Percentiles rank a stretch among this genome's conserved stretches.
phyloP scores from a whole-genome alignment of 2,797 vertebrate genomes.

The Manis crassicaudata region DNA sequence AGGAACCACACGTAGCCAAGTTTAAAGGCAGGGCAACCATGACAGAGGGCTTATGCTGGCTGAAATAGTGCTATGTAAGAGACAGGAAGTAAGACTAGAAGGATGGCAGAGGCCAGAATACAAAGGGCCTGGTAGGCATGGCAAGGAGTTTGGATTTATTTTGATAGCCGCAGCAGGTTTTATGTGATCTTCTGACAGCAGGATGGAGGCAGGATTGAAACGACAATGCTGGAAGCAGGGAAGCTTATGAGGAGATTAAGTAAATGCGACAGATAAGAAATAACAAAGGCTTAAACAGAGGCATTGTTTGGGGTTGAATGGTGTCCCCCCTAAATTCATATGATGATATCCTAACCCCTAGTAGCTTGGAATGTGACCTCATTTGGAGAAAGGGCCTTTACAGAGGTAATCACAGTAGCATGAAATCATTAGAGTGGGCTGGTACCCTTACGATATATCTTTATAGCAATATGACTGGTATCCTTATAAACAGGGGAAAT shows the following conservation, averaged over 20 bases:
- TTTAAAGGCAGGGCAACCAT: neutral
- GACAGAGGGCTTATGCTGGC: neutral
- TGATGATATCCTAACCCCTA: neutral
- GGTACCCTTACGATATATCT: too few relatives aligned
- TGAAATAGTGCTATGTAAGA: neutral
- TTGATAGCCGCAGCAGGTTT: neutral
- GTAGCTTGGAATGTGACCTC: neutral
- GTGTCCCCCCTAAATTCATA: neutral
- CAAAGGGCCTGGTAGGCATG: neutral
- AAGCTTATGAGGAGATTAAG: neutral
- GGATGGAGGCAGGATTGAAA: neutral
- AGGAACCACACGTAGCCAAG: neutral
- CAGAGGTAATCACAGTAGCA: neutral
- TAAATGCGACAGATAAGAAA: neutral
- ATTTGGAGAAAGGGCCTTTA: neutral
- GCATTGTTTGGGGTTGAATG: neutral
- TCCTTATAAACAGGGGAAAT: neutral
- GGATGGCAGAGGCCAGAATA: neutral
- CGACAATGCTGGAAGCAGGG: neutral
- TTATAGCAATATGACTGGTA: neutral
- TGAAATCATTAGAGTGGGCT: neutral
- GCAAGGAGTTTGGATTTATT: neutral
- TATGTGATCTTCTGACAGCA: neutral
- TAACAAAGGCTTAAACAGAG: neutral
- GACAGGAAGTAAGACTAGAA: neutral